Conservation (phyloP, 2,113 vertebrate species). For the Aegypius monachus region DNA sequence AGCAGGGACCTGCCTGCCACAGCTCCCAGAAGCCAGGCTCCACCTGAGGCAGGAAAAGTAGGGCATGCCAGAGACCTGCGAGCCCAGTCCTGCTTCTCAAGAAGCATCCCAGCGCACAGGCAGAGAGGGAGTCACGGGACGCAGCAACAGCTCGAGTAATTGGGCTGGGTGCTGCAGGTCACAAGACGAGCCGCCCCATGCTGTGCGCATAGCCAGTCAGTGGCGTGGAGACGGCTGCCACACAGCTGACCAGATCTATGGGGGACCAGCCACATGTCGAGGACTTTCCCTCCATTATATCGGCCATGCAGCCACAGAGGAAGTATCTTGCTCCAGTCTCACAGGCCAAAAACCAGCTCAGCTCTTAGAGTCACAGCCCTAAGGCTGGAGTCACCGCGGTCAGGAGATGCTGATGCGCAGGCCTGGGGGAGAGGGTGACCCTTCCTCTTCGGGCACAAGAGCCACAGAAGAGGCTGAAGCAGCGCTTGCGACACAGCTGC, state of each 20-base stretch:
- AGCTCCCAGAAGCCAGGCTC: not conserved
- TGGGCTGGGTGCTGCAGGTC: not conserved
- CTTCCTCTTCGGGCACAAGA: not conserved
- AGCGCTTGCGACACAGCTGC: not conserved
- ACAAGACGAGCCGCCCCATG: not conserved
- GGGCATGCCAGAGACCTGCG: not conserved
- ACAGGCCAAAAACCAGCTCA: not conserved
- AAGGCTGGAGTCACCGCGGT: not conserved
- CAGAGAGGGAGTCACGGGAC: not conserved
- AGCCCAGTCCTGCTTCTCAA: not conserved
- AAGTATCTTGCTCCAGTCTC: not conserved
- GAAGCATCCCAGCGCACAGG: not conserved
- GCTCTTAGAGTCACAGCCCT: not conserved
- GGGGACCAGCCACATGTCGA: fast-evolving
- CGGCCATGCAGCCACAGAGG: not conserved
- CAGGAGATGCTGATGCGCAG: not conserved
- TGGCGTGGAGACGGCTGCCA: not conserved
- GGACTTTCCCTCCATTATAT: not conserved
- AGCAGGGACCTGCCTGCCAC: not conserved
- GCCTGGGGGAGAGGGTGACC: not conserved
- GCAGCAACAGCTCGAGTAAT: not conserved
- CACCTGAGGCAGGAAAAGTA: not conserved
- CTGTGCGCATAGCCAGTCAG: not conserved
- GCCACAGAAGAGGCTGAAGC: not conserved
- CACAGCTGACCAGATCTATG: not conserved